Percentiles rank a stretch among this genome's conserved stretches.
Conservation (phyloP, 1,140 invertebrate genomes). For the Lepidurus arcticus region DNA sequence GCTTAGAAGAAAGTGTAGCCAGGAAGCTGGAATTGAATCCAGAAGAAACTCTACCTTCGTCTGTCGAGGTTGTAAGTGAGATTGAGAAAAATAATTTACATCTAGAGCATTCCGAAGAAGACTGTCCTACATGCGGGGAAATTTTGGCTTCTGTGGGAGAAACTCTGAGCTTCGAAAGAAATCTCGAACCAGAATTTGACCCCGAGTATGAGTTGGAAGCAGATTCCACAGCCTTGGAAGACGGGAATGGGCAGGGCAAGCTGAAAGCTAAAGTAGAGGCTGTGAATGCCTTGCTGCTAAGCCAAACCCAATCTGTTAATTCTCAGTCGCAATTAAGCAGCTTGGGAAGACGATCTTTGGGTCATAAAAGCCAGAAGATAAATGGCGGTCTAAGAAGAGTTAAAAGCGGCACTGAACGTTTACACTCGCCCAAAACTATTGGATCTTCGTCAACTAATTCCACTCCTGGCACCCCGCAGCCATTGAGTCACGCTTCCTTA, state of each 20-base stretch:
- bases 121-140: not conserved
- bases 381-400: constrained; percentile 16
- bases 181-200: not conserved
- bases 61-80: not conserved
- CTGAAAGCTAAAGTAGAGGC: constrained; percentile 13
- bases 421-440: constrained; percentile 52
- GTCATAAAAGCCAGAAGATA: constrained; percentile 33
- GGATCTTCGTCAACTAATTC: not conserved
- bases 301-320: constrained; percentile 35
- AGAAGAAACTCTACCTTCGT: not conserved
- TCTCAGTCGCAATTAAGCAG: constrained; percentile 22
- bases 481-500: constrained; percentile 51
- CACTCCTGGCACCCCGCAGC: constrained; percentile 48
- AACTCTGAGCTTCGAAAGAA: not conserved
- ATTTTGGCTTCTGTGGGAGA: not conserved
- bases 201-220: not conserved
- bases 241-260: not conserved
- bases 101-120: not conserved
- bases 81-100: not conserved
- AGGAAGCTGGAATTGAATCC: not conserved
- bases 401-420: constrained; percentile 14
- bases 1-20: not conserved
- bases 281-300: constrained; percentile 22
- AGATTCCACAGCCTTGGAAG: not conserved
- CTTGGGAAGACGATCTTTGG: not conserved